Conservation (phyloP, 2,113 vertebrate species). For the Mohoua ochrocephala region DNA sequence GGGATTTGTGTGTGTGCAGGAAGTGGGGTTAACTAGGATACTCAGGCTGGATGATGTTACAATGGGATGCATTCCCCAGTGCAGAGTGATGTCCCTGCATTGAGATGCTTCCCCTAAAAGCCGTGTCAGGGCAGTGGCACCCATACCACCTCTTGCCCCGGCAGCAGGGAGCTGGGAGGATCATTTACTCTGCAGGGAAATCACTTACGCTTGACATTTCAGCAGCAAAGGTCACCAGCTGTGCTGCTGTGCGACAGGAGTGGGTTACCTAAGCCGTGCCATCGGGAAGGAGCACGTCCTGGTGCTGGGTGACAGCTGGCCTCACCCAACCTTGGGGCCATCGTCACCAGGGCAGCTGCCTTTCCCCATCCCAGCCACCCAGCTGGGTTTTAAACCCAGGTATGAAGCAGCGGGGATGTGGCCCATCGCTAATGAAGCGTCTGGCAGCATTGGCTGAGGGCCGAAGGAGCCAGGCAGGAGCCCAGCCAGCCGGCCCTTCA, state of each 20-base stretch:
- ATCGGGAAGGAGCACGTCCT: background rate
- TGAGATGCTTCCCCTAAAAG: background rate
- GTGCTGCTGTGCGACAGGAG: background rate
- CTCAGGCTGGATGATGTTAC: background rate
- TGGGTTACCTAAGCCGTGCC: background rate
- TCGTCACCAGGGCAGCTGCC: rapidly evolving
- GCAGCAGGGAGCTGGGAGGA: background rate
- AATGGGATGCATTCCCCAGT: background rate
- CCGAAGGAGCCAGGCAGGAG: background rate
- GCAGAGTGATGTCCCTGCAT: background rate
- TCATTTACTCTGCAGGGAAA: background rate
- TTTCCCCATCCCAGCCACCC: background rate
- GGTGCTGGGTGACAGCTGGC: background rate
- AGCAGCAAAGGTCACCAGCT: conserved; percentile 48
- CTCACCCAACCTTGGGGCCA: background rate
- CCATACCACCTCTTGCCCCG: rapidly evolving
- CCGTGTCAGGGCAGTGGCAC: background rate
- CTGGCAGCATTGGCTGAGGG: rapidly evolving
- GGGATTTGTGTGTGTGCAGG: background rate
- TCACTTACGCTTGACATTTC: conserved; percentile 58
- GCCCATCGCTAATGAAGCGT: rapidly evolving
- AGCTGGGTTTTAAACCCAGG: background rate
- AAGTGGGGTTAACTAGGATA: background rate
- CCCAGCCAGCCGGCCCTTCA: background rate
- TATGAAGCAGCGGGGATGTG: background rate